These are phyloP conservation scores for Plestiodon gilberti DNA, from an alignment of 2,113 vertebrate genomes.

Conservation along the genomic window DNA sequence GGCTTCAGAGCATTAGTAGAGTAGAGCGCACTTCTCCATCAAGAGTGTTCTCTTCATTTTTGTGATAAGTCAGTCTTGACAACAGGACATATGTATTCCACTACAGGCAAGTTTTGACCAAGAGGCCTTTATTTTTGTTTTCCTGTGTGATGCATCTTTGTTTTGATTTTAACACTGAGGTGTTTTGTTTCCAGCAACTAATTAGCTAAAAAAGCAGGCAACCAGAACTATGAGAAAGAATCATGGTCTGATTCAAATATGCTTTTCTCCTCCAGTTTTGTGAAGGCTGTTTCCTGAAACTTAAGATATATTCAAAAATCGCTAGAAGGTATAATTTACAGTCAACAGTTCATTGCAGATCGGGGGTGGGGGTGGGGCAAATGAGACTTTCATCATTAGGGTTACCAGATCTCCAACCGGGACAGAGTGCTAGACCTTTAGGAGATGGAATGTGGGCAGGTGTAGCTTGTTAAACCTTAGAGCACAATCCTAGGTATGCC, in stretches of 20 bases:
- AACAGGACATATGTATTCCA: background rate
- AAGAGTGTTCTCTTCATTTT: background rate
- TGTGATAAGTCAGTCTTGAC: background rate
- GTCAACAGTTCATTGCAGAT: constrained; percentile 45
- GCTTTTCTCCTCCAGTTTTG: constrained; percentile 28
- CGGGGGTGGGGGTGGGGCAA: constrained; percentile 35
- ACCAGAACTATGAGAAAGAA: constrained; percentile 27
- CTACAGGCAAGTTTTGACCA: background rate
- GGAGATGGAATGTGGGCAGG: too few species aligned
- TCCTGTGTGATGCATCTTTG: background rate
- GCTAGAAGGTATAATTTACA: constrained; percentile 49
- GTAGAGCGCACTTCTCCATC: background rate
- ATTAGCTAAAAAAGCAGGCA: constrained; percentile 21
- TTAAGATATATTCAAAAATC: constrained; percentile 46
- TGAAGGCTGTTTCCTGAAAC: constrained; percentile 42
- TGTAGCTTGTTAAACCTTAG: too few species aligned
- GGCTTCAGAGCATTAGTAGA: background rate
- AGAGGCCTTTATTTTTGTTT: constrained; percentile 5
- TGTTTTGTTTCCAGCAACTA: constrained; percentile 25
- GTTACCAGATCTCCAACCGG: too few species aligned
- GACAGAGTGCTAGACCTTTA: too few species aligned
- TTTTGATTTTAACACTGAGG: constrained; percentile 13
- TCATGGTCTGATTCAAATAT: constrained; percentile 39
- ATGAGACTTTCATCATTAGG: constrained; percentile 32
- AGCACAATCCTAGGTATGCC: too few species aligned